Evolutionary conservation across 2,888 invertebrate genomes (phyloP), one percentile per base, ranked within the genome.

Genomic region (Sinohyriopsis cumingii): DNA sequence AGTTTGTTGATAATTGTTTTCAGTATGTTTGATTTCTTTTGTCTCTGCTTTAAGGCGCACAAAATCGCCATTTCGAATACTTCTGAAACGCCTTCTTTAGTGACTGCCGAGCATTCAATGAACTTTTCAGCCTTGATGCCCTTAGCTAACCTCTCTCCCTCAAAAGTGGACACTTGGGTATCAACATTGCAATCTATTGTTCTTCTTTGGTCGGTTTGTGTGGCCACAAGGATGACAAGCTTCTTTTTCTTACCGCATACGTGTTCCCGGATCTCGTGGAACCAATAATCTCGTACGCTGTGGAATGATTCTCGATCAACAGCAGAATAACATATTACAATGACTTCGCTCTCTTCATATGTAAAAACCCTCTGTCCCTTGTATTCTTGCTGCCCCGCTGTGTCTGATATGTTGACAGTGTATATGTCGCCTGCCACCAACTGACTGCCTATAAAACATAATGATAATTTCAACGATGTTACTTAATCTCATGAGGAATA

Each of bases 351-450:
- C 45, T 83, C 80, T 63, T 75, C 76, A 70, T 84, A 84, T 0
- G 84, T 79, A 75, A 83, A 84, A 19, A 79, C 76, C 45, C 83
- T 76, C 15, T 84, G 61, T 12, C 79, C 77, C 66, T 78, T 79
- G 68, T 82, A 82, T 62, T 83, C 84, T 55, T 76, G 76, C 78
- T 84, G 80, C 9, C 85, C 85, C 18, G 84, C 83, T 18, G 82
- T 84, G 67, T 85, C 85, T 57, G 78, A 82, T 19, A 85, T 79
- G 55, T 80, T 82, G 65, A 85, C 76, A 9, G 79, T 77, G 65
- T 83, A 83, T 28, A 80, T 80, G 63, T 82, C 79, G 12, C 83
- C 85, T 20, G 78, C 81, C 5, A 84, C 80, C 56, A 75, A 75
- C 25, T 82, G 55, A 25, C 76, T 76, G 28, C 80, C 83, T 80